These are phyloP conservation scores for Tetranychus truncatus DNA, from an alignment of 2,888 invertebrate species.

Conservation along the genomic window DNA sequence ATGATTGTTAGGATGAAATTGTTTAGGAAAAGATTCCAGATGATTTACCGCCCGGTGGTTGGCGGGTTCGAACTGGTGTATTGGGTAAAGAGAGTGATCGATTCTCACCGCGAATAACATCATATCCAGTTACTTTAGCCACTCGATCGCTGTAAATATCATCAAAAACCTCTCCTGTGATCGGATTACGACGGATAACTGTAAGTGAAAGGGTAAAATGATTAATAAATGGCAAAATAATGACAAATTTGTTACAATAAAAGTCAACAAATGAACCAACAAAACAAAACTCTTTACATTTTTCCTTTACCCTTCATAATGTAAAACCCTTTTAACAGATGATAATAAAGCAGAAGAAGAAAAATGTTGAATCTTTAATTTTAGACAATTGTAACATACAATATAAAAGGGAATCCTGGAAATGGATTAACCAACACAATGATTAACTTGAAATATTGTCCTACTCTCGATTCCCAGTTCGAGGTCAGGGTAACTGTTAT, in stretches of 20 bases:
- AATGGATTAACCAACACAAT: not conserved
- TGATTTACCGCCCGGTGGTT: constrained; percentile 21
- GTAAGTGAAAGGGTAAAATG: not conserved
- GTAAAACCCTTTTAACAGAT: no score
- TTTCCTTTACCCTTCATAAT: no score
- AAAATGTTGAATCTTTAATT: no score
- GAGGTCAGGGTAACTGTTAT: not conserved
- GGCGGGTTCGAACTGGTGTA: constrained; percentile 21
- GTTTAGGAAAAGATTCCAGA: constrained; percentile 11
- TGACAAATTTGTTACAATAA: not conserved
- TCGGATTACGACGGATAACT: constrained; percentile 14
- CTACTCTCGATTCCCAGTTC: not conserved
- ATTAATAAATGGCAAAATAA: not conserved
- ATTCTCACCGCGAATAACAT: constrained; percentile 2
- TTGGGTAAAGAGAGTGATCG: constrained; percentile 20
- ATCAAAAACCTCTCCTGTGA: constrained; percentile 12
- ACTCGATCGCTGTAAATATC: not conserved
- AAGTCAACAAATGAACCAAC: not conserved
- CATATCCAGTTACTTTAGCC: not conserved
- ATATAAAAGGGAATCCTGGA: not conserved
- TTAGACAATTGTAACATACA: no score
- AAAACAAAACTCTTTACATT: not conserved
- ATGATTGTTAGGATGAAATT: no score
- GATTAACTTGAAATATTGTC: not conserved
- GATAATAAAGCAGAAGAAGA: no score